phyloP scores from a whole-genome alignment of 1,140 invertebrate genomes.

The Pteromalus puparum region DNA sequence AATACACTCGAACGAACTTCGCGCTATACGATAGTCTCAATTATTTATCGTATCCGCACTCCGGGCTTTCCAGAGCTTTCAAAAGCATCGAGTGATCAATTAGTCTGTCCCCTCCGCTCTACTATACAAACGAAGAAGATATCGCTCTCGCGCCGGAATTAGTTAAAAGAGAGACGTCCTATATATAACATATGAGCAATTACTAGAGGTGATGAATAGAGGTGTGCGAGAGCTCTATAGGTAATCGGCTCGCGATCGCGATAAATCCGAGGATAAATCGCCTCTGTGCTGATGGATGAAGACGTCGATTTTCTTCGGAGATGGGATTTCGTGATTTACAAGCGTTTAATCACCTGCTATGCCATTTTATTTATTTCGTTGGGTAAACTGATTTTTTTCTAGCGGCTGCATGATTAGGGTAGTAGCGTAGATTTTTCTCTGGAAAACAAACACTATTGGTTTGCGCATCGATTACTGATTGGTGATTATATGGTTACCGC shows the following conservation, averaged over 20 bases:
- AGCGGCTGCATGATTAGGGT: neutral
- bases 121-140: neutral
- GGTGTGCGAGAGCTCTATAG: neutral
- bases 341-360: neutral
- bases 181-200: slow-evolving; percentile 60
- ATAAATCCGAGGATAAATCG: too few relatives aligned
- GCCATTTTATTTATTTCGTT: neutral
- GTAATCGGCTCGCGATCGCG: slow-evolving; percentile 55
- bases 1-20: too few relatives aligned
- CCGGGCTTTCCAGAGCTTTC: neutral
- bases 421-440: neutral
- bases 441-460: too few relatives aligned
- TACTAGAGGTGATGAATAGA: slow-evolving; percentile 63
- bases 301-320: slow-evolving; percentile 13
- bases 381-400: neutral
- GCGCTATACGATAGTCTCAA: too few relatives aligned
- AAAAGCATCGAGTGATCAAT: neutral
- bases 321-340: neutral
- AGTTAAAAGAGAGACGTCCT: slow-evolving; percentile 1
- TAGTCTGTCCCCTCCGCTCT: neutral
- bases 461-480: too few relatives aligned
- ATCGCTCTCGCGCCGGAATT: neutral
- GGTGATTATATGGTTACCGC: too few relatives aligned
- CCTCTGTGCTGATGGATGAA: slow-evolving; percentile 27
- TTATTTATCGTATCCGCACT: slow-evolving; percentile 16